Percentiles rank a stretch among this genome's conserved stretches.
phyloP scores from a whole-genome alignment of 2,888 invertebrate species.

The Drosophila robusta region DNA sequence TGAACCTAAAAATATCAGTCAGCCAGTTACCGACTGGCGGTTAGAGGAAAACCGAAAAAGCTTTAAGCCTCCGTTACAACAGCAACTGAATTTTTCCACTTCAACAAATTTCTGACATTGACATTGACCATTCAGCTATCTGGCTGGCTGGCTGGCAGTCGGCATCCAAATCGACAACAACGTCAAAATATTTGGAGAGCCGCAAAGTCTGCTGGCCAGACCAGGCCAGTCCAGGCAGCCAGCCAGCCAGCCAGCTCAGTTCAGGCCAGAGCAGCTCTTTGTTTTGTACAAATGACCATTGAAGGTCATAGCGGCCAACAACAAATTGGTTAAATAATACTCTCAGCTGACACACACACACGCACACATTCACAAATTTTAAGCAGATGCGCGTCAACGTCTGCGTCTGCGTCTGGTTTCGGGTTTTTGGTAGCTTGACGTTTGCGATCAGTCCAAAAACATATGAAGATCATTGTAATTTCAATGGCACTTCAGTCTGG shows the following conservation, averaged over 20 bases:
- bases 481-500: conserved; percentile 72
- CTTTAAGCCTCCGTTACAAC: conserved; percentile 50
- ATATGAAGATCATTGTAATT: conserved; percentile 78
- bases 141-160: conserved; percentile 21
- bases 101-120: conserved; percentile 80
- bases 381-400: conserved; percentile 59
- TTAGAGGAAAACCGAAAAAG: conserved; percentile 34
- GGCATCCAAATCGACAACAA: conserved; percentile 65
- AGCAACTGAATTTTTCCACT: conserved; percentile 70
- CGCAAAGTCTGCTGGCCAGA: conserved; percentile 53
- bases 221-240: conserved; percentile 14
- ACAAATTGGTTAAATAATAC: conserved; percentile 72
- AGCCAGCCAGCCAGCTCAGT: conserved; percentile 17
- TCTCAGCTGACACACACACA: conserved; percentile 23
- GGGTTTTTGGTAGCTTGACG: conserved; percentile 68
- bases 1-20: conserved; percentile 54
- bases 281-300: conserved; percentile 68
- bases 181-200: conserved; percentile 76
- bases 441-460: conserved; percentile 68
- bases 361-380: conserved; percentile 22
- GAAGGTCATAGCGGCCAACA: conserved; percentile 74
- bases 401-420: conserved; percentile 22
- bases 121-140: conserved; percentile 73
- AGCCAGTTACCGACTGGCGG: conserved; percentile 16
- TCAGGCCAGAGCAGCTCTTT: conserved; percentile 55